Evolutionary conservation across 2,797 vertebrate species (phyloP).

Genomic region (Chromis chromis): DNA sequence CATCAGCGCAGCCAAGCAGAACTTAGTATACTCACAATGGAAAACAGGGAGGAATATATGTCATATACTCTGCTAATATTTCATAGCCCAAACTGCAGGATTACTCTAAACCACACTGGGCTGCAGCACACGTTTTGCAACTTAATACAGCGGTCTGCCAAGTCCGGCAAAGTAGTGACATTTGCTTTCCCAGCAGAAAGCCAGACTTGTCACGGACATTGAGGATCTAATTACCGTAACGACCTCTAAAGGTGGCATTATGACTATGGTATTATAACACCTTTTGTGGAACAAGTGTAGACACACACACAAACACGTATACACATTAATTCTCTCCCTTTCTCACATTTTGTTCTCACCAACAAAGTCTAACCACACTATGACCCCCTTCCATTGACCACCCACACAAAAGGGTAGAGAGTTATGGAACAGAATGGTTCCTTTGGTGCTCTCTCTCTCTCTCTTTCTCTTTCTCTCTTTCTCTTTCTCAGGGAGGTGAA

Average conservation of each 20-base stretch:
- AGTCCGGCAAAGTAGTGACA: slow-evolving; percentile 53
- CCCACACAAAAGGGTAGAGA: slow-evolving; percentile 57
- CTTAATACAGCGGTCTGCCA: slow-evolving; percentile 56
- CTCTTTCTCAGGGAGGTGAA: slow-evolving; percentile 60
- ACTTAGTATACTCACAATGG: slow-evolving; percentile 44
- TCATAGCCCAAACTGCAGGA: slow-evolving; percentile 45
- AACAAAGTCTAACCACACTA: slow-evolving; percentile 48
- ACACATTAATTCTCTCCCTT: slow-evolving; percentile 34
- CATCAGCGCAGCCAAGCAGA: slow-evolving; percentile 60
- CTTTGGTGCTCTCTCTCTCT: slow-evolving; percentile 20
- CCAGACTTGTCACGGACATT: slow-evolving; percentile 40
- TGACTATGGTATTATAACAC: slow-evolving; percentile 42
- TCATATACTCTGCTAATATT: slow-evolving; percentile 44
- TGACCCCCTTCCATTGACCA: slow-evolving; percentile 55
- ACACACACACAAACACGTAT: slow-evolving; percentile 33
- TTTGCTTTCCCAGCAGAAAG: slow-evolving; percentile 64
- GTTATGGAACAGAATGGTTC: slow-evolving; percentile 38
- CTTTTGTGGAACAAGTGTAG: slow-evolving; percentile 32
- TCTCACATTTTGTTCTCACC: slow-evolving; percentile 59
- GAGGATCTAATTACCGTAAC: slow-evolving; percentile 51
- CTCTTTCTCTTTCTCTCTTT: slow-evolving; percentile 35
- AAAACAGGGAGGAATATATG: slow-evolving; percentile 62
- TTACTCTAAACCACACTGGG: slow-evolving; percentile 58
- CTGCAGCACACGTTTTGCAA: slow-evolving; percentile 60
- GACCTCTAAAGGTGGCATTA: slow-evolving; percentile 54